These are phyloP conservation scores for Microcebus tavaratra DNA, from an alignment of 2,113 vertebrate genomes.

Conservation along the genomic window DNA sequence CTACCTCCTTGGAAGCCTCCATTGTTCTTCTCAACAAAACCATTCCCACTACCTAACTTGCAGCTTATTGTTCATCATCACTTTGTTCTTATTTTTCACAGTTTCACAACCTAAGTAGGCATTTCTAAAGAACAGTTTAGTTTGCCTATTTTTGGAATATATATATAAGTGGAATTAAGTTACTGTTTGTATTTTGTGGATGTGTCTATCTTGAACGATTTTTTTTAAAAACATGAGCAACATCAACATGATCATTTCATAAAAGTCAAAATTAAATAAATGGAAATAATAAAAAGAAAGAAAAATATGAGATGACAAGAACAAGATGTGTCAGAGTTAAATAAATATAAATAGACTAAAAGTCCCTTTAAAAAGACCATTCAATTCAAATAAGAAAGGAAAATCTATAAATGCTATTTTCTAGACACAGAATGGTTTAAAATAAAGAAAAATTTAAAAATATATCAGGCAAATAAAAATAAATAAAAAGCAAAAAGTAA, in stretches of 20 bases:
- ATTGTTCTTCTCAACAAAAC: not conserved
- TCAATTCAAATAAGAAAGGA: not conserved
- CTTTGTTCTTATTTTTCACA: not conserved
- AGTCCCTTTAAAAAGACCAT: not conserved
- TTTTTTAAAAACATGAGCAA: not conserved
- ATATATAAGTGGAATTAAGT: not conserved
- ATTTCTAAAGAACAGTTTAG: not conserved
- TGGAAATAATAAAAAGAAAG: not conserved
- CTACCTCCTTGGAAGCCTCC: not conserved
- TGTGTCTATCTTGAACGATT: not conserved
- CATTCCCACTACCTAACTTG: not conserved
- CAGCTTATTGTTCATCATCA: not conserved
- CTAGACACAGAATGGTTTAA: not conserved
- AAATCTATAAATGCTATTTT: not conserved
- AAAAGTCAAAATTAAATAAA: slow-evolving; percentile 7
- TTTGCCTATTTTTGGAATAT: not conserved
- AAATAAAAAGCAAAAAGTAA: not conserved
- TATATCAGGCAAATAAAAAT: not conserved
- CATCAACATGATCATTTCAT: not conserved
- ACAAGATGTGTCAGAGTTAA: not conserved
- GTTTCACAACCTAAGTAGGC: not conserved
- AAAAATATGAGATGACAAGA: not conserved
- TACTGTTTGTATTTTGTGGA: not conserved
- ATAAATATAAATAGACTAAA: not conserved
- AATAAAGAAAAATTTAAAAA: not conserved